Conservation (phyloP, 2,797 vertebrate species). For the Sparidentex hasta region DNA sequence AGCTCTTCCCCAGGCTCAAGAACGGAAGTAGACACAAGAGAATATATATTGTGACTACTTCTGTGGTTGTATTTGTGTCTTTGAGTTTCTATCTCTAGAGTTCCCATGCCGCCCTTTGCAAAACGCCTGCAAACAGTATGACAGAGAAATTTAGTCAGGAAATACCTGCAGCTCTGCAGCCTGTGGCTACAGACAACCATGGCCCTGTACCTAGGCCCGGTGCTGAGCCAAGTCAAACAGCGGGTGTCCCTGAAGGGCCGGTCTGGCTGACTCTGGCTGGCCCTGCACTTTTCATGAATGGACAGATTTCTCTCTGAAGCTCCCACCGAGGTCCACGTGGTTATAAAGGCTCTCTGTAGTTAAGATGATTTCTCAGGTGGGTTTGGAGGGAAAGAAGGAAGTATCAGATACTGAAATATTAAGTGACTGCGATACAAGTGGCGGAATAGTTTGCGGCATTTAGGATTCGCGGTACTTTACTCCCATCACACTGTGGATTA, state of each 20-base stretch:
- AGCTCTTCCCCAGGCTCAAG: constrained; percentile 32
- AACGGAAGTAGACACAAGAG: constrained; percentile 43
- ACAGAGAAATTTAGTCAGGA: constrained; percentile 89
- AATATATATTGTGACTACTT: constrained; percentile 26
- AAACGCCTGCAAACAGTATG: constrained; percentile 73
- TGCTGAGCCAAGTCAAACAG: constrained; percentile 95
- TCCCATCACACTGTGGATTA: constrained; percentile 4
- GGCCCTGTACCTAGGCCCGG: constrained; percentile 88
- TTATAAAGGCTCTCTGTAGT: constrained; percentile 92
- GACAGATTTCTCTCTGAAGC: constrained; percentile 88
- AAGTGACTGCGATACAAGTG: constrained; percentile 66
- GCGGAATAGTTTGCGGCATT: constrained; percentile 43
- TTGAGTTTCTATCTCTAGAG: constrained; percentile 39
- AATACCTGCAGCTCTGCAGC: constrained; percentile 91
- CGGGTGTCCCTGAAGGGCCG: constrained; percentile 90
- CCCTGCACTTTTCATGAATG: constrained; percentile 87
- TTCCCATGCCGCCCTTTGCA: constrained; percentile 51
- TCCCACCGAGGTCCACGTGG: constrained; percentile 84
- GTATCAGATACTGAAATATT: constrained; percentile 76
- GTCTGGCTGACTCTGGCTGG: constrained; percentile 89
- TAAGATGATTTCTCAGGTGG: constrained; percentile 87
- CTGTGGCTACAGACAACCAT: constrained; percentile 90
- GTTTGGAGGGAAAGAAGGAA: constrained; percentile 80
- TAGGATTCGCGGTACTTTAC: constrained; percentile 28
- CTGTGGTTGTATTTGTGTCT: constrained; percentile 50